phyloP scores from a whole-genome alignment of 2,113 vertebrate species.

The Platycercus adscitus region DNA sequence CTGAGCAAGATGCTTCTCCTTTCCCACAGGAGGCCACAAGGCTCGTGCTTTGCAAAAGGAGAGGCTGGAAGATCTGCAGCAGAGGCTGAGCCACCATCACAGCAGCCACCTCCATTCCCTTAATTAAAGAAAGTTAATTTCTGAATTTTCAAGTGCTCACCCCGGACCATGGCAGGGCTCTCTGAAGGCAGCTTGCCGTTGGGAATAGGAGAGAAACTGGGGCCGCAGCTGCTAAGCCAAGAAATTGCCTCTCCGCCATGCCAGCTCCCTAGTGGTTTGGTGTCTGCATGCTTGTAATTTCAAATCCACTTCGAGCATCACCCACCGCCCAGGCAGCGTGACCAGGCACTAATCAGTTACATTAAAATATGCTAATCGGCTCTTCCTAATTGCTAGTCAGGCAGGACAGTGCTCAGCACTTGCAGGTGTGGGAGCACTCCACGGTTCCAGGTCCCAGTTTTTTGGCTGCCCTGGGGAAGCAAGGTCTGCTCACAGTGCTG shows the following conservation, averaged over 20 bases:
- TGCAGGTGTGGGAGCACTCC: not conserved
- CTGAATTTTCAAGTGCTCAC: constrained; percentile 42
- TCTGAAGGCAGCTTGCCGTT: not conserved
- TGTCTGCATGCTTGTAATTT: constrained; percentile 34
- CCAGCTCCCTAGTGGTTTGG: not conserved
- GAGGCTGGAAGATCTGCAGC: not conserved
- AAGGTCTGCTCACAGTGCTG: not conserved
- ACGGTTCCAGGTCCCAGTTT: not conserved
- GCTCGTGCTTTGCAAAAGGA: not conserved
- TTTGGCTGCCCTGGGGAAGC: not conserved
- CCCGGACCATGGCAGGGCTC: not conserved
- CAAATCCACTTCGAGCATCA: not conserved
- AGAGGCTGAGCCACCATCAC: not conserved
- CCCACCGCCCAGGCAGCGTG: not conserved
- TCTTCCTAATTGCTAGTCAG: not conserved
- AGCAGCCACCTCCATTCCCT: not conserved
- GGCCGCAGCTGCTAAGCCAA: not conserved
- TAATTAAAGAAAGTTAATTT: constrained; percentile 56
- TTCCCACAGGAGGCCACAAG: not conserved
- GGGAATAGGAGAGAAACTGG: not conserved
- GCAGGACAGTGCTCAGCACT: not conserved
- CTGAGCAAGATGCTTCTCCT: not conserved
- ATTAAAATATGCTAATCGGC: constrained; percentile 42
- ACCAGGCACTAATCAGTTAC: not conserved
- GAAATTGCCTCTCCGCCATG: not conserved